These are phyloP conservation scores for Actinostola sp. DNA, from an alignment of 92 coral and sea anemone genomes.

Conservation along the genomic window DNA sequence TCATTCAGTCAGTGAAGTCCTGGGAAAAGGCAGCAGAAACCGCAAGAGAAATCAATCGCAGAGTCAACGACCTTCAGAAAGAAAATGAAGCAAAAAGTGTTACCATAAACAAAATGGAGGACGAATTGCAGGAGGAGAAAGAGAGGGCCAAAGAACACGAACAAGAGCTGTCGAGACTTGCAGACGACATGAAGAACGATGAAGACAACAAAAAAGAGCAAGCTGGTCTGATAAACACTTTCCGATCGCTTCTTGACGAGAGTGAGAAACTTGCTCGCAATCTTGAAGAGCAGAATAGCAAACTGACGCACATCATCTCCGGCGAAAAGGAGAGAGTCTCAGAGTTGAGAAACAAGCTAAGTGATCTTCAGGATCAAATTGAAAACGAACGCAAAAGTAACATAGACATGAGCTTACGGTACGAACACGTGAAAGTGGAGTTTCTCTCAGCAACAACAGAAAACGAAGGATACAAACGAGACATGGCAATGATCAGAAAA, in stretches of 20 bases:
- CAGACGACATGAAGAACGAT: constrained; percentile 50
- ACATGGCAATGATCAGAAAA: constrained; percentile 49
- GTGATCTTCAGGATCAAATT: constrained; percentile 60
- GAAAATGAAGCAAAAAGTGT: constrained; percentile 64
- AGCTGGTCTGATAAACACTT: constrained; percentile 58
- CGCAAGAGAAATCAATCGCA: constrained; percentile 53
- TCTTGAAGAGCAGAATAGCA: constrained; percentile 67
- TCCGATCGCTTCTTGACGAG: constrained; percentile 70
- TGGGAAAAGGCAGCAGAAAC: constrained; percentile 78
- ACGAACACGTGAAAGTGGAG: constrained; percentile 55
- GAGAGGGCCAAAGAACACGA: constrained; percentile 58
- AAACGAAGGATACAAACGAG: constrained; percentile 61
- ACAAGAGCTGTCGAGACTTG: constrained; percentile 67
- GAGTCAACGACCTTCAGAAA: constrained; percentile 58
- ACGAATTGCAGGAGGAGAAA: constrained; percentile 59
- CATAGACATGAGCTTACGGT: constrained; percentile 39
- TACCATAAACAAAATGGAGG: constrained; percentile 54
- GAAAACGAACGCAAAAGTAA: constrained; percentile 59
- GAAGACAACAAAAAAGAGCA: constrained; percentile 70
- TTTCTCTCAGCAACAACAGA: constrained; percentile 53
- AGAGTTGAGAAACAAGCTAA: constrained; percentile 63
- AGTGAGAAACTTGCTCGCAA: constrained; percentile 77
- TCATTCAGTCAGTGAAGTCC: constrained; percentile 61
- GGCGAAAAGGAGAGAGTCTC: constrained; percentile 62
- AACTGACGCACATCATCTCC: constrained; percentile 61